Percentiles rank a stretch among this genome's conserved stretches.
Conservation (phyloP, 2,797 vertebrate genomes). For the Cossypha dichroa region DNA sequence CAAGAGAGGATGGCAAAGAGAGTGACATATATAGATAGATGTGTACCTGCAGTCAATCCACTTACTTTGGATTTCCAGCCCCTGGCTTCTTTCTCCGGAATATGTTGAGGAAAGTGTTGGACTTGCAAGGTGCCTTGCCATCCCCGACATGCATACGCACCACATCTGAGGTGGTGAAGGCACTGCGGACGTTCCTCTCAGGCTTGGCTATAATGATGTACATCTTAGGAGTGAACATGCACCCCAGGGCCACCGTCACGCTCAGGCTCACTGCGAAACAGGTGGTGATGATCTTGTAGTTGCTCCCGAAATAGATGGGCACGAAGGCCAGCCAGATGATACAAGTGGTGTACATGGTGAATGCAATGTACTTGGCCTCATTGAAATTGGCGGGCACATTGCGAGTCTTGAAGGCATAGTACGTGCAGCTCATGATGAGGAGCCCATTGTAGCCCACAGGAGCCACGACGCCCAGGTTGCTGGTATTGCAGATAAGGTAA, state of each 20-base stretch:
- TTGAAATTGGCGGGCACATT: conserved; percentile 94
- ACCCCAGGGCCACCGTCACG: conserved; percentile 95
- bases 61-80: conserved; percentile 93
- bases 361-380: conserved; percentile 85
- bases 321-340: conserved; percentile 90
- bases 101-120: conserved; percentile 94
- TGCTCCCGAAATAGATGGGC: conserved; percentile 98
- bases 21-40: neutral
- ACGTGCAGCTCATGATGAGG: conserved; percentile 98
- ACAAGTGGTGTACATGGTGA: conserved; percentile 87
- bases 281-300: conserved; percentile 99
- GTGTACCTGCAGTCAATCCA: conserved; percentile 44
- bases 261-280: conserved; percentile 98
- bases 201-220: conserved; percentile 99
- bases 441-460: conserved; percentile 97
- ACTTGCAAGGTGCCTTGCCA: conserved; percentile 91
- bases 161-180: conserved; percentile 98
- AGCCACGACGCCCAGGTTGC: conserved; percentile 94
- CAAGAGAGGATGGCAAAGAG: neutral
- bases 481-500: conserved; percentile 98
- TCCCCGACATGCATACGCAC: conserved; percentile 99
- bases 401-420: conserved; percentile 99
- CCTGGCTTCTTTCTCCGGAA: conserved; percentile 95
- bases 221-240: conserved; percentile 99
- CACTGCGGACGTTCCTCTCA: conserved; percentile 97